Conservation (phyloP, 2,888 invertebrate genomes). For the Branchipolynoe longqiensis region DNA sequence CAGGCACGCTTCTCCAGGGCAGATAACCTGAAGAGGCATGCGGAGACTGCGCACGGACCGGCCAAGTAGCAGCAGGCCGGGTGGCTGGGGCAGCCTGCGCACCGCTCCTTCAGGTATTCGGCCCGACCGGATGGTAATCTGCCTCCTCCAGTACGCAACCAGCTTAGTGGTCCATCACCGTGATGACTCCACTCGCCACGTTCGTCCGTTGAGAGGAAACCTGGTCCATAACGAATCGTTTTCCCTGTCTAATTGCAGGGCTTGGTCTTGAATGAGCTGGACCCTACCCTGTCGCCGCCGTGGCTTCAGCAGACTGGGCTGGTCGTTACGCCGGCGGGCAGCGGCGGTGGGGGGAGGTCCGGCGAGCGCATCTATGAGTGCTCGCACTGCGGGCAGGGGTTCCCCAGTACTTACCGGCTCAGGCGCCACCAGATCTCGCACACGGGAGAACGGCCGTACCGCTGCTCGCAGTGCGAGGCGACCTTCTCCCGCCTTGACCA, state of each 20-base stretch:
- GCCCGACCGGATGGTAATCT: too few relatives aligned
- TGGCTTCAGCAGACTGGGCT: conserved; percentile 42
- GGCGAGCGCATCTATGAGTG: background rate
- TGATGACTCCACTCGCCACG: too few relatives aligned
- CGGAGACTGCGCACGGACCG: background rate
- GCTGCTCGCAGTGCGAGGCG: conserved; percentile 23
- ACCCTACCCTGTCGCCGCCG: background rate
- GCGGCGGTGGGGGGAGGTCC: background rate
- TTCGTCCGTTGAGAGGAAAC: background rate
- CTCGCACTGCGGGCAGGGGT: conserved; percentile 25
- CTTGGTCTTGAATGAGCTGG: conserved; percentile 37
- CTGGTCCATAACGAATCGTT: background rate
- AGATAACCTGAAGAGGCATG: conserved; percentile 27
- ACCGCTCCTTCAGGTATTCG: too few relatives aligned
- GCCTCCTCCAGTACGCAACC: too few relatives aligned
- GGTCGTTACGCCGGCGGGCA: background rate
- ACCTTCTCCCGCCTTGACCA: conserved; percentile 34
- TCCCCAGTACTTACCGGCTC: conserved; percentile 22
- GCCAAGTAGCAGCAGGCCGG: too few relatives aligned
- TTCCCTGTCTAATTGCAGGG: conserved; percentile 43
- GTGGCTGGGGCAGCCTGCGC: too few relatives aligned
- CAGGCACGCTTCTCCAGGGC: conserved; percentile 21
- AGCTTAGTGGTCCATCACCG: too few relatives aligned
- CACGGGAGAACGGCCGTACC: conserved; percentile 25
- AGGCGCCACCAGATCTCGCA: conserved; percentile 36